phyloP scores from a whole-genome alignment of 2,113 vertebrate genomes.

The Mesembrinibis cayennensis region DNA sequence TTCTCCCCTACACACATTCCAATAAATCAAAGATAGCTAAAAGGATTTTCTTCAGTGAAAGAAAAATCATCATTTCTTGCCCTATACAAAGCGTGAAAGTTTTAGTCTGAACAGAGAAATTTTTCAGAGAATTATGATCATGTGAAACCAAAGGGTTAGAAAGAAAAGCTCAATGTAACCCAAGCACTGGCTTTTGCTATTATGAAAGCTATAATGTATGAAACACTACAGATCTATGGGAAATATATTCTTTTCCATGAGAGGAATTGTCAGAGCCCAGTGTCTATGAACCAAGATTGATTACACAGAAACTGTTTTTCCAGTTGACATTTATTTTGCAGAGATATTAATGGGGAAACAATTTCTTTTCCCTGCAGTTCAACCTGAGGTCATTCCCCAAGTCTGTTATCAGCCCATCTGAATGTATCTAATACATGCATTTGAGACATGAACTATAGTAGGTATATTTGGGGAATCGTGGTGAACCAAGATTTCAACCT shows the following conservation, averaged over 20 bases:
- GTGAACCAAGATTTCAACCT: not conserved
- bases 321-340: slow-evolving; percentile 63
- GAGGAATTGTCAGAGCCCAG: slow-evolving; percentile 41
- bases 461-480: not conserved
- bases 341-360: slow-evolving; percentile 60
- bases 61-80: slow-evolving; percentile 63
- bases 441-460: not conserved
- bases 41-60: slow-evolving; percentile 67
- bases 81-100: slow-evolving; percentile 44
- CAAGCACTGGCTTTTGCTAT: slow-evolving; percentile 44
- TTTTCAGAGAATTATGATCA: slow-evolving; percentile 54
- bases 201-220: slow-evolving; percentile 53
- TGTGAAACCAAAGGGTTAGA: slow-evolving; percentile 42
- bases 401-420: slow-evolving; percentile 29
- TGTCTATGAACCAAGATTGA: slow-evolving; percentile 49
- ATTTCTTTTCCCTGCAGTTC: slow-evolving; percentile 52
- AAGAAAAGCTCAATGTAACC: slow-evolving; percentile 54
- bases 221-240: slow-evolving; percentile 56
- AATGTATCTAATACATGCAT: not conserved
- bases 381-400: slow-evolving; percentile 44
- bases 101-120: slow-evolving; percentile 30
- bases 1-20: slow-evolving; percentile 46
- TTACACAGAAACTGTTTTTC: slow-evolving; percentile 48
- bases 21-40: slow-evolving; percentile 70
- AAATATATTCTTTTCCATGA: slow-evolving; percentile 53